A percentile compares a stretch with the other conserved stretches of the same genome.
phyloP scores from a whole-genome alignment of 2,888 invertebrate species.

The Spilarctia lutea region DNA sequence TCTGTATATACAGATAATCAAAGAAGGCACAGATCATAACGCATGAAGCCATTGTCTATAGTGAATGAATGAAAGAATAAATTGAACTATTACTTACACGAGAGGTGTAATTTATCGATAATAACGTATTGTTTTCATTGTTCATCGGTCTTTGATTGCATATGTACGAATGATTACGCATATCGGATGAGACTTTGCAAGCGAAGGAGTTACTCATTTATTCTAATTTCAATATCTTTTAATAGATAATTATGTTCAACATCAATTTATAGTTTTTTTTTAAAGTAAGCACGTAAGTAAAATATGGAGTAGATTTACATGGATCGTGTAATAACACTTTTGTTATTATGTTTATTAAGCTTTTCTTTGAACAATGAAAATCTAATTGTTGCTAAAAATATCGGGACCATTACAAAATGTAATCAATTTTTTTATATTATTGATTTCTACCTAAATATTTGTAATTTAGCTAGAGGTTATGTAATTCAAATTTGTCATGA shows the following conservation, averaged over 20 bases:
- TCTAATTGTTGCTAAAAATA: too few relatives aligned
- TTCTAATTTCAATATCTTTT: background rate
- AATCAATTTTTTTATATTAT: too few relatives aligned
- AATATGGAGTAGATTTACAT: too few relatives aligned
- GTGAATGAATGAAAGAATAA: constrained; percentile 39
- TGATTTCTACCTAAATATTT: too few relatives aligned
- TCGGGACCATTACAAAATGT: too few relatives aligned
- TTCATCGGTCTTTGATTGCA: constrained; percentile 32
- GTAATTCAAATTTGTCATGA: too few relatives aligned
- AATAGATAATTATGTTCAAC: background rate
- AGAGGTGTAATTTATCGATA: constrained; percentile 54
- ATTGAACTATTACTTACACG: constrained; percentile 56
- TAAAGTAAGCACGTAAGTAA: too few relatives aligned
- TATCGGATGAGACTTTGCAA: constrained; percentile 5
- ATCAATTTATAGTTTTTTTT: background rate
- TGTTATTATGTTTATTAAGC: too few relatives aligned
- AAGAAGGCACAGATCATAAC: constrained; percentile 60
- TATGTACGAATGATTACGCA: constrained; percentile 27
- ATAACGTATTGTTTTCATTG: constrained; percentile 49
- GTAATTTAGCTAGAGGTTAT: too few relatives aligned
- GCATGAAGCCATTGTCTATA: constrained; percentile 55
- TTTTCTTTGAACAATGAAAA: too few relatives aligned
- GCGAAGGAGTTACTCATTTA: background rate
- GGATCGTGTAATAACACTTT: too few relatives aligned
- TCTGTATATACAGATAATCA: constrained; percentile 55